Evolutionary conservation across 53 echinoderm and acorn worm genomes (phyloP).

Genomic region (Holothuria leucospilota): DNA sequence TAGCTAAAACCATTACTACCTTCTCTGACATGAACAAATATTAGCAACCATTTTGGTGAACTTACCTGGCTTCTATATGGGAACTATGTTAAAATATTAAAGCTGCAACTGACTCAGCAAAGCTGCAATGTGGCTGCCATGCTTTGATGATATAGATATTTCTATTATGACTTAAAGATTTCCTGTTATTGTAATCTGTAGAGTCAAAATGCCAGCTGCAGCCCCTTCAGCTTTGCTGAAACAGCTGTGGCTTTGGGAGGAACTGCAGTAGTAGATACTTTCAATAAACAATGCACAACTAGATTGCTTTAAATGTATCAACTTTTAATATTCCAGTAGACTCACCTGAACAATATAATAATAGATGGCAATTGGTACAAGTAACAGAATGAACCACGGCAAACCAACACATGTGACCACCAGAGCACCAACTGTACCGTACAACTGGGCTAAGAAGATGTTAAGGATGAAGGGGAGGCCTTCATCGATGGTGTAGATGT

Average conservation of each 20-base stretch:
- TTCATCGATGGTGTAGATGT: slow-evolving; percentile 90
- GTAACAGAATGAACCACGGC: slow-evolving; percentile 89
- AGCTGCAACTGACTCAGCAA: no score
- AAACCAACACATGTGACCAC: slow-evolving; percentile 88
- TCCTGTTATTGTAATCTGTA: no score
- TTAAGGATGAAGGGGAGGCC: slow-evolving; percentile 91
- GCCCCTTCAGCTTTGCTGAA: neutral
- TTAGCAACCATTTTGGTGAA: no score
- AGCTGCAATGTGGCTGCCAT: no score
- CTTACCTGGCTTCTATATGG: no score
- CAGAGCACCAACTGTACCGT: slow-evolving; percentile 79
- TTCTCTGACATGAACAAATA: no score
- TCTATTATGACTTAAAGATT: no score
- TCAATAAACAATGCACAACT: neutral
- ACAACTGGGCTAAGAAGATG: slow-evolving; percentile 91
- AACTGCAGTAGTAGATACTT: neutral
- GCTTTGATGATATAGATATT: no score
- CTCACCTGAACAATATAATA: slow-evolving; percentile 90
- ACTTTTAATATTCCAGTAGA: neutral
- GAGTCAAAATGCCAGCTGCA: no score
- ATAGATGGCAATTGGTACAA: slow-evolving; percentile 79
- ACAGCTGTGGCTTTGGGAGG: no score
- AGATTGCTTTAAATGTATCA: neutral
- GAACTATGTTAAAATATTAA: no score
- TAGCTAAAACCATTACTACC: neutral